A percentile compares a stretch with the other conserved stretches of the same genome.
These are phyloP conservation scores for Scolanthus callimorphus DNA, from an alignment of 92 coral and sea anemone species.

Conservation along the genomic window DNA sequence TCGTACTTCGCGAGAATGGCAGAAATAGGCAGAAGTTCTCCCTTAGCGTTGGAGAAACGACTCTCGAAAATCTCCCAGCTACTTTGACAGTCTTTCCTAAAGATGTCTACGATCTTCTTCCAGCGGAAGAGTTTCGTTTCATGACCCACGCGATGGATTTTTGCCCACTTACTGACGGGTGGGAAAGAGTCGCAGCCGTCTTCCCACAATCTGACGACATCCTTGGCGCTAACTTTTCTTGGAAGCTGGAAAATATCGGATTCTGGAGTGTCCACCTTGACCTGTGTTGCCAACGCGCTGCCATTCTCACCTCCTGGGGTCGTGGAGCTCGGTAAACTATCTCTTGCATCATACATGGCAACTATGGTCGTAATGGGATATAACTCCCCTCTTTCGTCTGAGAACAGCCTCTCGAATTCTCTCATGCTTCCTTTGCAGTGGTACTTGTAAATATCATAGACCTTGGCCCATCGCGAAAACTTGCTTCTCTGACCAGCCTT, in stretches of 20 bases:
- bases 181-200: constrained; percentile 95
- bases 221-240: constrained; percentile 93
- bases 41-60: constrained; percentile 72
- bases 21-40: constrained; percentile 92
- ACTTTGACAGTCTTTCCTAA: constrained; percentile 88
- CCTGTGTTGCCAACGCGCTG: constrained; percentile 28
- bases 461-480: constrained; percentile 99
- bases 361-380: constrained; percentile 94
- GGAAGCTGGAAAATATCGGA: constrained; percentile 81
- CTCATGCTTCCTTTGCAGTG: constrained; percentile 81
- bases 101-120: constrained; percentile 97
- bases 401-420: constrained; percentile 72
- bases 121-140: constrained; percentile 96
- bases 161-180: constrained; percentile 92
- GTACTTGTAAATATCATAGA: constrained; percentile 95
- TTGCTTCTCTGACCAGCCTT: constrained; percentile 96
- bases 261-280: constrained; percentile 43
- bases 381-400: constrained; percentile 90
- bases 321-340: constrained; percentile 47
- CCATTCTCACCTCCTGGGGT: constrained; percentile 26
- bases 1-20: constrained; percentile 94
- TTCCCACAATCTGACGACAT: constrained; percentile 94
- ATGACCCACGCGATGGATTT: constrained; percentile 94
- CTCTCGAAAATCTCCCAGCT: constrained; percentile 92
- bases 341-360: constrained; percentile 97